phyloP scores from a whole-genome alignment of 92 coral and sea anemone species.

The Palythoa caribaeorum region DNA sequence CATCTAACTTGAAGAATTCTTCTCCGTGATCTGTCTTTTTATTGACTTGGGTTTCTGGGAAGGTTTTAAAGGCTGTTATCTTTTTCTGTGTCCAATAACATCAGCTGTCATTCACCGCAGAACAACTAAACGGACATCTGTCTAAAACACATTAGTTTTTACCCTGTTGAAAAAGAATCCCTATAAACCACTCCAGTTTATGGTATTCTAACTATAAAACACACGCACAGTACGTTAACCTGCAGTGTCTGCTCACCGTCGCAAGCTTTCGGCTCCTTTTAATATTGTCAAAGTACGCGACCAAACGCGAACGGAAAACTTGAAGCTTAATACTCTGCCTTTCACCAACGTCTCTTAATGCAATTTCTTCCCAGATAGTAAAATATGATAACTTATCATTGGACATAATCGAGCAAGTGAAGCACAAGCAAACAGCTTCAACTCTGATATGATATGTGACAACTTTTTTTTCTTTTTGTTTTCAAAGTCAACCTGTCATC shows the following conservation, averaged over 20 bases:
- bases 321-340: background rate
- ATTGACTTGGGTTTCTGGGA: slow-evolving; percentile 25
- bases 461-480: slow-evolving; percentile 38
- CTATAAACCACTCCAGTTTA: background rate
- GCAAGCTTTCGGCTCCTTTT: background rate
- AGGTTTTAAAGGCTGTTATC: slow-evolving; percentile 20
- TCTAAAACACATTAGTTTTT: slow-evolving; percentile 31
- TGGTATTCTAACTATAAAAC: background rate
- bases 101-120: slow-evolving; percentile 35
- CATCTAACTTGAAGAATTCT: slow-evolving; percentile 32
- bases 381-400: slow-evolving; percentile 9
- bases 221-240: background rate
- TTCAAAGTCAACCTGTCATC: slow-evolving; percentile 78
- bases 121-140: slow-evolving; percentile 37
- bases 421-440: slow-evolving; percentile 20
- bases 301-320: background rate
- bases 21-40: slow-evolving; percentile 23
- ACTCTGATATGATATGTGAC: slow-evolving; percentile 26
- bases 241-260: background rate
- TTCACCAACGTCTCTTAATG: background rate
- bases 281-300: background rate
- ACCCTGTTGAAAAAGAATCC: background rate
- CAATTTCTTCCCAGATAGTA: slow-evolving; percentile 7
- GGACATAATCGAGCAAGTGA: background rate
- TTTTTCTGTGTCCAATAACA: background rate